Conservation (phyloP, 2,113 vertebrate species). For the Saccopteryx leptura region DNA sequence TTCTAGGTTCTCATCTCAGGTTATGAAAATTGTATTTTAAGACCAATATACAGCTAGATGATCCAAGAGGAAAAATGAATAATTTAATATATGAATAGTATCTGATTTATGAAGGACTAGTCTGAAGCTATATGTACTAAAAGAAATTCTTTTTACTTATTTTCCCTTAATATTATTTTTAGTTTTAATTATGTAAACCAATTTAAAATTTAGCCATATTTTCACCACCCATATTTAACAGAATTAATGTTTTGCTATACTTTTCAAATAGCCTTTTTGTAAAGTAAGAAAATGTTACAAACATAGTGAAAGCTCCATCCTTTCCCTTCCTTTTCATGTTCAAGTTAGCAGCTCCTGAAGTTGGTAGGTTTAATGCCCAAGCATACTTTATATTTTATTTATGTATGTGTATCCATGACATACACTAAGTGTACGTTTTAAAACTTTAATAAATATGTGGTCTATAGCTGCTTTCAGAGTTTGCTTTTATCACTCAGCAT, state of each 20-base stretch:
- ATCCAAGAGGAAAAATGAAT: not conserved
- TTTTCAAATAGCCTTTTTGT: constrained; percentile 3
- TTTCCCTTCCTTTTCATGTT: not conserved
- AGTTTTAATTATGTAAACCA: constrained; percentile 49
- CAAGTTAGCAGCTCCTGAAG: not conserved
- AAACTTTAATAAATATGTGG: not conserved
- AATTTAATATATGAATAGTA: constrained; percentile 2
- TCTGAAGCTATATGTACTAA: not conserved
- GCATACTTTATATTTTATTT: not conserved
- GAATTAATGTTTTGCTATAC: not conserved
- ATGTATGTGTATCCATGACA: not conserved
- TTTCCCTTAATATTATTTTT: not conserved
- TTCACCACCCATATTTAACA: not conserved
- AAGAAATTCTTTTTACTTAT: not conserved
- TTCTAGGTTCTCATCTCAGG: not conserved
- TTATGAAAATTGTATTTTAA: not conserved
- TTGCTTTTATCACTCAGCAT: not conserved
- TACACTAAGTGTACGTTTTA: not conserved
- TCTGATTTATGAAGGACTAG: not conserved
- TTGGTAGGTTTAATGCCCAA: not conserved
- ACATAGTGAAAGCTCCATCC: not conserved
- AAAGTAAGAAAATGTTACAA: not conserved
- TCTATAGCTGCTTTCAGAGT: not conserved
- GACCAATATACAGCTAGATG: not conserved
- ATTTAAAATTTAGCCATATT: not conserved